Evolutionary conservation across 2,113 vertebrate species (phyloP).

Genomic region (Mionectes macconnelli): DNA sequence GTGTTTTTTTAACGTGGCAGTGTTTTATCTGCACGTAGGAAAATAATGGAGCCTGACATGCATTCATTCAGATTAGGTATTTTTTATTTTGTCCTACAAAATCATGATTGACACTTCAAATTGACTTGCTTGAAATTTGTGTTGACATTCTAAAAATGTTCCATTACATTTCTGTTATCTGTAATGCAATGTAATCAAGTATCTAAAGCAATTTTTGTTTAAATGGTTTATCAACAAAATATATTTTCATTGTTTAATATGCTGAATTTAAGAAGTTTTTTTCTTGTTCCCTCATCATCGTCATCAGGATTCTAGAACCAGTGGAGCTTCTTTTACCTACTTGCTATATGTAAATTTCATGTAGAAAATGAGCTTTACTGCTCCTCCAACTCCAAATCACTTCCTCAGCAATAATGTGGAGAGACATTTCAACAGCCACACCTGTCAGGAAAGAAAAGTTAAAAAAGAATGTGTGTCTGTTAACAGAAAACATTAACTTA

Average conservation of each 20-base stretch:
- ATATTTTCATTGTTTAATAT: neutral
- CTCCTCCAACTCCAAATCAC: neutral
- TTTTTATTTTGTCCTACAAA: neutral
- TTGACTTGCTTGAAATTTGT: neutral
- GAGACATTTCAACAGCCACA: neutral
- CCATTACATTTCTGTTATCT: neutral
- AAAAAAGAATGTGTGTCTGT: neutral
- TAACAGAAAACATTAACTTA: neutral
- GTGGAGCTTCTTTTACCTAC: neutral
- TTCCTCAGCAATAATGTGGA: accelerated
- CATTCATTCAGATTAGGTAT: neutral
- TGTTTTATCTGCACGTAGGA: neutral
- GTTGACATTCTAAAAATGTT: neutral
- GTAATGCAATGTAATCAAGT: neutral
- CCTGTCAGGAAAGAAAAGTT: neutral
- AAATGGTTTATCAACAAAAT: neutral
- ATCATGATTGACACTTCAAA: neutral
- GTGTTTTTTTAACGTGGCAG: neutral
- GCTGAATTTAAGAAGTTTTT: neutral
- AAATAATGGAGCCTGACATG: neutral
- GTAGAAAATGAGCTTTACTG: neutral
- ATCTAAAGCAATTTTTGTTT: neutral
- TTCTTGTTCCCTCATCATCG: neutral
- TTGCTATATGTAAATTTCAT: neutral
- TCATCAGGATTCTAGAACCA: neutral